A percentile compares a stretch with the other conserved stretches of the same genome.
Conservation (phyloP, 1,140 invertebrate genomes). For the Drosophila pallidifrons region DNA sequence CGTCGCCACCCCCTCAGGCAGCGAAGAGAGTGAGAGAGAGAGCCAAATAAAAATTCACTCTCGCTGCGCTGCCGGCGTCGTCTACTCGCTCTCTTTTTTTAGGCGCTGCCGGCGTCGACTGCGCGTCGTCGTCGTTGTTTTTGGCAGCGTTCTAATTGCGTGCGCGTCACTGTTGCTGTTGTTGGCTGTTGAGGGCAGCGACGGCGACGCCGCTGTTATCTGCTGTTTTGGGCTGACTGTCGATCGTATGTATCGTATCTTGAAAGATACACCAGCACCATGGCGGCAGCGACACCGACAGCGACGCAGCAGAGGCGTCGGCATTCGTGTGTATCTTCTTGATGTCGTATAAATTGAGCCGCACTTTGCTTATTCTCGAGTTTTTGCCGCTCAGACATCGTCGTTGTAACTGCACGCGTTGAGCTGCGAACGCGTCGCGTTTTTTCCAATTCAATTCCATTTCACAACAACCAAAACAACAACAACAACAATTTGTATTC, state of each 20-base stretch:
- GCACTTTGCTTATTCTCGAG: conserved; percentile 81
- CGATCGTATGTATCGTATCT: conserved; percentile 69
- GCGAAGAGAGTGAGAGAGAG: conserved; percentile 29
- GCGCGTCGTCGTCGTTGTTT: not conserved
- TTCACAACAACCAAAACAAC: conserved; percentile 1
- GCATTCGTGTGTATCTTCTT: conserved; percentile 70
- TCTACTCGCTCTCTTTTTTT: conserved; percentile 17
- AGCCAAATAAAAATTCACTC: conserved; percentile 56
- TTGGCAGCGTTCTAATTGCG: conserved; percentile 62
- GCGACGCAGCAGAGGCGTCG: conserved; percentile 28
- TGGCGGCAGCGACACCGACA: not conserved
- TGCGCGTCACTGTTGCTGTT: conserved; percentile 51
- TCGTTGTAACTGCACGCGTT: conserved; percentile 76
- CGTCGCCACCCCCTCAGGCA: conserved; percentile 48
- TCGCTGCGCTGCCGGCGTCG: conserved; percentile 48
- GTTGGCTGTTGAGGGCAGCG: conserved; percentile 5
- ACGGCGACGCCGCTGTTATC: conserved; percentile 60
- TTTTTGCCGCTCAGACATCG: conserved; percentile 76
- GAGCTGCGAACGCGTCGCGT: conserved; percentile 41
- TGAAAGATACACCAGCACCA: conserved; percentile 55
- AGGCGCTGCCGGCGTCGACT: conserved; percentile 11
- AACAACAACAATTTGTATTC: conserved; percentile 14
- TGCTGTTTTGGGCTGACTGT: conserved; percentile 34
- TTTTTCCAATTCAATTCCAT: conserved; percentile 2
- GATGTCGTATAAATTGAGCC: conserved; percentile 81